A percentile compares a stretch with the other conserved stretches of the same genome.
Evolutionary conservation across 1,140 invertebrate genomes (phyloP).

Genomic region (Musca vetustissima): DNA sequence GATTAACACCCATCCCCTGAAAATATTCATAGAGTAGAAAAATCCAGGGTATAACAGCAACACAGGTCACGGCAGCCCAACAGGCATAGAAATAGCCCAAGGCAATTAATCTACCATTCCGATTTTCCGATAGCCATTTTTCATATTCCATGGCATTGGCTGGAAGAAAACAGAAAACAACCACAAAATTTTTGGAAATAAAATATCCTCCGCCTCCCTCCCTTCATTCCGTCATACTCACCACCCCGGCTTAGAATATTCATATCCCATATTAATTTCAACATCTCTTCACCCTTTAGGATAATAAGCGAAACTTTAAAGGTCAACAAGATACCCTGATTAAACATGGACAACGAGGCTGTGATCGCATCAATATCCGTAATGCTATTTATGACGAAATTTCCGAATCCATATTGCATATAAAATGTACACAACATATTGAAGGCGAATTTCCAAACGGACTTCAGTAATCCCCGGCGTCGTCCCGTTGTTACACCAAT

Average conservation of each 20-base stretch:
- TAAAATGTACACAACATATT: neutral
- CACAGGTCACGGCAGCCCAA: neutral
- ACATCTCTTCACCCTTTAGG: neutral
- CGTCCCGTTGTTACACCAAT: neutral
- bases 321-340: neutral
- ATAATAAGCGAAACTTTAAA: neutral
- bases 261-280: slow-evolving; percentile 2
- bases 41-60: neutral
- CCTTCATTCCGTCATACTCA: neutral
- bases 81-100: neutral
- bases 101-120: neutral
- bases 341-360: neutral
- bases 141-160: slow-evolving; percentile 1
- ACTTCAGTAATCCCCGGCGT: neutral
- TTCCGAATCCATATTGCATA: slow-evolving; percentile 3
- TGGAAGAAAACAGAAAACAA: neutral
- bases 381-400: neutral
- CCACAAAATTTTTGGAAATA: too few species aligned
- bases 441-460: neutral
- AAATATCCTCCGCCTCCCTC: too few species aligned
- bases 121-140: slow-evolving; percentile 6
- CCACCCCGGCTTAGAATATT: neutral
- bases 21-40: neutral
- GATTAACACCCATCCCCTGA: neutral
- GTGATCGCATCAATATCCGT: neutral